phyloP scores from a whole-genome alignment of 2,113 vertebrate genomes.

The Trichomycterus rosablanca region DNA sequence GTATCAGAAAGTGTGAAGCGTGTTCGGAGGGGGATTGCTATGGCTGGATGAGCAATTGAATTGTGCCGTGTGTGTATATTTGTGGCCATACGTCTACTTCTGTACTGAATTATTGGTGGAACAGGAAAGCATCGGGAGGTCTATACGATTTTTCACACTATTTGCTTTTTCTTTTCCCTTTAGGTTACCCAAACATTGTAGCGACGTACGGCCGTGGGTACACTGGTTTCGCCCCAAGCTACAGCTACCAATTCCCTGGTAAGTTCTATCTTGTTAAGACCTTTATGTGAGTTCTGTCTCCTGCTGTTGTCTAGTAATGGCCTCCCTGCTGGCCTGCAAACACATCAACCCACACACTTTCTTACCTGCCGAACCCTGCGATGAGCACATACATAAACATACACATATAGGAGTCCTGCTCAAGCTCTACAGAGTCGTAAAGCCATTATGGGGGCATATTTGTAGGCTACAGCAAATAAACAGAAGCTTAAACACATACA shows the following conservation, averaged over 20 bases:
- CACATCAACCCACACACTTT: slow-evolving; percentile 29
- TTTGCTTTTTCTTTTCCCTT: slow-evolving; percentile 46
- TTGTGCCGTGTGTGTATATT: slow-evolving; percentile 1
- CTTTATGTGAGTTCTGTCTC: slow-evolving; percentile 36
- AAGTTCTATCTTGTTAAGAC: slow-evolving; percentile 56
- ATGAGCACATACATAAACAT: slow-evolving; percentile 32
- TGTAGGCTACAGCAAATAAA: too few species aligned
- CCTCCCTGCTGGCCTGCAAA: slow-evolving; percentile 40
- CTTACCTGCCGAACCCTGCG: slow-evolving; percentile 7
- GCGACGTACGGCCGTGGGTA: slow-evolving; percentile 87
- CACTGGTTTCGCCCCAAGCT: slow-evolving; percentile 86
- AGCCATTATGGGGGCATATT: too few species aligned
- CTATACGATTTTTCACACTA: slow-evolving; percentile 23
- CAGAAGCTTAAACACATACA: slow-evolving; percentile 7
- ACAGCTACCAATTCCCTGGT: slow-evolving; percentile 92
- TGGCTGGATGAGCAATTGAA: slow-evolving; percentile 7
- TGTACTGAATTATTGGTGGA: slow-evolving; percentile 27
- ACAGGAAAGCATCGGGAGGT: slow-evolving; percentile 21
- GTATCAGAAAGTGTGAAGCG: slow-evolving; percentile 24
- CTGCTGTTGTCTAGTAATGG: slow-evolving; percentile 44
- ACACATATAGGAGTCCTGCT: slow-evolving; percentile 12
- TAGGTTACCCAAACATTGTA: slow-evolving; percentile 90
- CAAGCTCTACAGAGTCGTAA: not conserved
- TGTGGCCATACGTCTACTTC: slow-evolving; percentile 4
- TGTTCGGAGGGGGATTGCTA: not conserved